These are phyloP conservation scores for Arremon brunneinucha DNA, from an alignment of 2,797 vertebrate species.

Conservation along the genomic window DNA sequence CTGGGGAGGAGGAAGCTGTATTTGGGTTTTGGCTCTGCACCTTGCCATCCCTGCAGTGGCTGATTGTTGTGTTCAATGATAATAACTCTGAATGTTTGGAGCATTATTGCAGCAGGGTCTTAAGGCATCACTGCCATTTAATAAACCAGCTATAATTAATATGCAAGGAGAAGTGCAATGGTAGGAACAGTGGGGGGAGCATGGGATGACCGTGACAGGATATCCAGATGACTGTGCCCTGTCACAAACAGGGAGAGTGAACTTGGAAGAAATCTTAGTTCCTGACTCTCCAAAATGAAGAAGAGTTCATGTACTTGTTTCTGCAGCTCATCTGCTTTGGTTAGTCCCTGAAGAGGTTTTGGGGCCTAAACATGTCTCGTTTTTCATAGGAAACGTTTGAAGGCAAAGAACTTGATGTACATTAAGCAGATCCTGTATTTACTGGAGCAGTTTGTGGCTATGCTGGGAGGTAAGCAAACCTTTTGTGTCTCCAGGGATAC, in stretches of 20 bases:
- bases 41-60: neutral
- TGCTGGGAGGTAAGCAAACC: constrained; percentile 85
- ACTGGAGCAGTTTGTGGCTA: constrained; percentile 83
- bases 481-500: rapidly evolving
- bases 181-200: neutral
- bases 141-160: neutral
- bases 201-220: neutral
- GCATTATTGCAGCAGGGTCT: neutral
- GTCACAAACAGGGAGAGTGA: neutral
- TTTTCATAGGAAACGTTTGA: constrained; percentile 84
- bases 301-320: neutral
- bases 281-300: neutral
- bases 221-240: neutral
- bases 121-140: neutral
- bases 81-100: neutral
- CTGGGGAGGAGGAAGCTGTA: neutral
- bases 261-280: neutral
- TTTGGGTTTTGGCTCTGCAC: neutral
- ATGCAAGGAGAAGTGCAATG: neutral
- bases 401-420: constrained; percentile 98
- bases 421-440: constrained; percentile 95
- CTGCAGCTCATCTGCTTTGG: neutral
- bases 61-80: neutral
- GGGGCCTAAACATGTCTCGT: neutral
- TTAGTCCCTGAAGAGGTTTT: neutral